phyloP scores from a whole-genome alignment of 2,113 vertebrate species.

The Melanerpes formicivorus region DNA sequence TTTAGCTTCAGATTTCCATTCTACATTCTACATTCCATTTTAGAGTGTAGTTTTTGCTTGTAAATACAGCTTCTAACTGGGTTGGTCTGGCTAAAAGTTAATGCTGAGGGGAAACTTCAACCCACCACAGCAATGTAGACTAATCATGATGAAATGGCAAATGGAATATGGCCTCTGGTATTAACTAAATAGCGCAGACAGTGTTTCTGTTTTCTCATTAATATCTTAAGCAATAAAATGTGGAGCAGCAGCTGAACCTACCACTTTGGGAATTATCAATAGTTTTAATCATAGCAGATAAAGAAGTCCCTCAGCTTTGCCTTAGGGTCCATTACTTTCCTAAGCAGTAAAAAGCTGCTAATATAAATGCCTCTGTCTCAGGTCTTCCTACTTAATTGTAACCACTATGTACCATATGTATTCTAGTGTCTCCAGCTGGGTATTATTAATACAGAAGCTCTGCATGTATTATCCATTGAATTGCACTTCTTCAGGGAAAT shows the following conservation, averaged over 20 bases:
- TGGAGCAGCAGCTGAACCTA: neutral
- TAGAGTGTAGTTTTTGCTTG: too few relatives aligned
- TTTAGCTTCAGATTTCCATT: too few relatives aligned
- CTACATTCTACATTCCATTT: too few relatives aligned
- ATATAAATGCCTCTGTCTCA: conserved; percentile 31
- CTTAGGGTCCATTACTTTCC: conserved; percentile 30
- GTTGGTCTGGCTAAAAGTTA: too few relatives aligned
- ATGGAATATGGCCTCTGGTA: neutral
- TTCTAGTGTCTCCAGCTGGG: conserved; percentile 18
- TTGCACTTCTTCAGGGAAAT: conserved; percentile 45
- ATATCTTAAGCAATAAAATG: conserved; percentile 8
- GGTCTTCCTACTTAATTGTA: conserved; percentile 29
- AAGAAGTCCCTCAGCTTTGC: conserved; percentile 46
- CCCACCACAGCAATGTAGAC: neutral
- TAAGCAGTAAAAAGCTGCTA: conserved; percentile 24
- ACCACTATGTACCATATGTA: neutral
- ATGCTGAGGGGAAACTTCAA: too few relatives aligned
- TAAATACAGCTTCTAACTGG: too few relatives aligned
- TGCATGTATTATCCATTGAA: conserved; percentile 8
- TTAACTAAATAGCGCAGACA: neutral
- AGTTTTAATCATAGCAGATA: conserved; percentile 41
- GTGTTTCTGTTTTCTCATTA: conserved; percentile 38
- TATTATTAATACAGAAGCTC: conserved; percentile 42
- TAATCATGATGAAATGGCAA: neutral
- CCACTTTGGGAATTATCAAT: conserved; percentile 21